A percentile compares a stretch with the other conserved stretches of the same genome.
Conservation (phyloP, 1,140 invertebrate genomes). For the Dendrolimus punctatus region DNA sequence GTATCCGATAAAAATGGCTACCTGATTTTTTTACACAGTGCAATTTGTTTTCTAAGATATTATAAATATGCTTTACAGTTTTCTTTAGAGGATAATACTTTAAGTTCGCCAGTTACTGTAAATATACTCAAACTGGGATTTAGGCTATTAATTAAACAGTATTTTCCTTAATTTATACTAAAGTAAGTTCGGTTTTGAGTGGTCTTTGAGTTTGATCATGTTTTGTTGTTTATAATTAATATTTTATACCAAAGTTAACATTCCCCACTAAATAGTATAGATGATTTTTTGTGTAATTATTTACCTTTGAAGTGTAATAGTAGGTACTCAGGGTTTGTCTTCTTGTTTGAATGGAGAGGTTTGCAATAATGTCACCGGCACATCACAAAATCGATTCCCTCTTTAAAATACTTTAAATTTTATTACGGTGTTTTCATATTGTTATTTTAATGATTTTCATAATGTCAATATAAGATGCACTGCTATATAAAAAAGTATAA, state of each 20-base stretch:
- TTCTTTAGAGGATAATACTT: constrained; percentile 9
- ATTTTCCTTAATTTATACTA: constrained; percentile 68
- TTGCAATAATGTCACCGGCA: too few species aligned
- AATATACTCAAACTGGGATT: constrained; percentile 53
- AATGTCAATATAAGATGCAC: too few species aligned
- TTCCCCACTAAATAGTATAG: constrained; percentile 68
- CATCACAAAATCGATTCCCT: too few species aligned
- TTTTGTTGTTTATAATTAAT: constrained; percentile 70
- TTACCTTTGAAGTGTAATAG: constrained; percentile 5
- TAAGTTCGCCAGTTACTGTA: constrained; percentile 53
- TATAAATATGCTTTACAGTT: too few species aligned
- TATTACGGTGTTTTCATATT: too few species aligned
- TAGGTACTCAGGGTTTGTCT: too few species aligned
- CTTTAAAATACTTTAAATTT: too few species aligned
- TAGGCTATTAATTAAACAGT: constrained; percentile 64
- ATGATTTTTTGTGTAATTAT: constrained; percentile 58
- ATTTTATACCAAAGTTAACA: constrained; percentile 72
- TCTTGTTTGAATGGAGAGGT: too few species aligned
- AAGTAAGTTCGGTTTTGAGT: constrained; percentile 55
- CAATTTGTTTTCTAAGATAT: constrained; percentile 16
- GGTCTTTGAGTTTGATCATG: constrained; percentile 63
- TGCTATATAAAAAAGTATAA: too few species aligned
- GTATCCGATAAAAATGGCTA: too few species aligned
- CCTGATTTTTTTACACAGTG: constrained; percentile 11
- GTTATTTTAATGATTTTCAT: too few species aligned